Conservation (phyloP, 2,113 vertebrate genomes). For the Aplodontia rufa region DNA sequence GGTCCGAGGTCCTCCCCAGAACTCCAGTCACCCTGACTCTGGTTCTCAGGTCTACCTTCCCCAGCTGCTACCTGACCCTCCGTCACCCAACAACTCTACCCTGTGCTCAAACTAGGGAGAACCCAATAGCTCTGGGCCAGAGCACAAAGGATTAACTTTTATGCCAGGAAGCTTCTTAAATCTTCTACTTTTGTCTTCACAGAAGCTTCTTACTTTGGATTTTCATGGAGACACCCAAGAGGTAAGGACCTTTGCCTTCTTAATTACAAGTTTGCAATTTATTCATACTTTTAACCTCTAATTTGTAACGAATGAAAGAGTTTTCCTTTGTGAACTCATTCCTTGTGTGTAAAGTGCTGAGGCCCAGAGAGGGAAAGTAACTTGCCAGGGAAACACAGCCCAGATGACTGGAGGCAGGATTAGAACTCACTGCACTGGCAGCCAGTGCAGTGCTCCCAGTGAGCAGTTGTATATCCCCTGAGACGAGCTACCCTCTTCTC, state of each 20-base stretch:
- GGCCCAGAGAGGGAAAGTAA: neutral
- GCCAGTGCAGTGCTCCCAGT: neutral
- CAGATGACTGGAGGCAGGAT: accelerated
- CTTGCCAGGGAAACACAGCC: neutral
- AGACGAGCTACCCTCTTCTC: neutral
- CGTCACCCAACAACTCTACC: accelerated
- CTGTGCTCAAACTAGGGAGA: neutral
- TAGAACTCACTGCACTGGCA: neutral
- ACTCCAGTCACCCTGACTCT: neutral
- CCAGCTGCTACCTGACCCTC: neutral
- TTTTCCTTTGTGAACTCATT: neutral
- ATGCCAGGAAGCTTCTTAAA: neutral
- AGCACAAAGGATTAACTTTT: neutral
- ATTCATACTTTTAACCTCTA: neutral
- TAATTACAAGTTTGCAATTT: neutral
- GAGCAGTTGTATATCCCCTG: too few relatives aligned
- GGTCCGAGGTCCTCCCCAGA: accelerated
- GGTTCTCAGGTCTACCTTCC: too few relatives aligned
- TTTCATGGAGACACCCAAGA: slow-evolving; percentile 50
- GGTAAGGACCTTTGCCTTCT: slow-evolving; percentile 53
- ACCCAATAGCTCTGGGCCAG: accelerated
- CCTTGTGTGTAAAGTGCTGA: too few relatives aligned
- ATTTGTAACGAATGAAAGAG: neutral
- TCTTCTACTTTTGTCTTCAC: slow-evolving; percentile 43
- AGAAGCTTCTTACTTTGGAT: neutral